Conservation (phyloP, 1,140 invertebrate genomes). For the Hestina assimilis region DNA sequence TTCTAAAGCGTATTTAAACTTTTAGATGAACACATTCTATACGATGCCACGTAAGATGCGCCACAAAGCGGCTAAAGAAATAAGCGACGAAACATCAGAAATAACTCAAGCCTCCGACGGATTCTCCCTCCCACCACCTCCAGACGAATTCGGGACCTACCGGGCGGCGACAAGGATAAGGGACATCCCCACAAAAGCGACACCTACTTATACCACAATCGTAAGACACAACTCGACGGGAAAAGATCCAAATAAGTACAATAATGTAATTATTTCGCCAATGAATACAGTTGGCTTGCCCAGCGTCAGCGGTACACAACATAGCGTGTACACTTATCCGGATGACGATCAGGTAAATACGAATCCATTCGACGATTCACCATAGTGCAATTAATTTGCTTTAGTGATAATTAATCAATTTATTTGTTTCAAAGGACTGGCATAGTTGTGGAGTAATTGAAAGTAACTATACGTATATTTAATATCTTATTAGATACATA, state of each 20-base stretch:
- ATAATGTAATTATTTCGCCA: slow-evolving; percentile 47
- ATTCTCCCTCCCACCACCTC: slow-evolving; percentile 67
- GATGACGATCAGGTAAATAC: slow-evolving; percentile 64
- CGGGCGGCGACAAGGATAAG: slow-evolving; percentile 56
- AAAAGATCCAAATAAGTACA: slow-evolving; percentile 49
- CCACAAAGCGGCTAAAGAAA: slow-evolving; percentile 58
- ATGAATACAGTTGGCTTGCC: slow-evolving; percentile 69
- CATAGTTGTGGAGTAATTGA: slow-evolving; percentile 20
- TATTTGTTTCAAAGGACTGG: slow-evolving; percentile 25
- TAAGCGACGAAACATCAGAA: slow-evolving; percentile 65
- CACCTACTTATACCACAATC: slow-evolving; percentile 57
- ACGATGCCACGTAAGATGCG: slow-evolving; percentile 70
- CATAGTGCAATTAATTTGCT: slow-evolving; percentile 14
- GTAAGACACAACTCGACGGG: slow-evolving; percentile 46
- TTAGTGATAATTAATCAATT: background rate
- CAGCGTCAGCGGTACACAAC: slow-evolving; percentile 46
- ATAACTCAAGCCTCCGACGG: slow-evolving; percentile 67
- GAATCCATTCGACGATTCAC: slow-evolving; percentile 61
- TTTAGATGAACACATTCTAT: slow-evolving; percentile 71
- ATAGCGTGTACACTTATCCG: slow-evolving; percentile 56
- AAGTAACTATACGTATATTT: slow-evolving; percentile 37
- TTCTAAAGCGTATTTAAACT: slow-evolving; percentile 14
- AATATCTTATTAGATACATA: slow-evolving; percentile 14
- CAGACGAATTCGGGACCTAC: slow-evolving; percentile 67
- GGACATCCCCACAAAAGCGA: slow-evolving; percentile 54